Evolutionary conservation across 2,113 vertebrate genomes (phyloP), one percentile per base, ranked within the genome.

Genomic region (Columbina picui): DNA sequence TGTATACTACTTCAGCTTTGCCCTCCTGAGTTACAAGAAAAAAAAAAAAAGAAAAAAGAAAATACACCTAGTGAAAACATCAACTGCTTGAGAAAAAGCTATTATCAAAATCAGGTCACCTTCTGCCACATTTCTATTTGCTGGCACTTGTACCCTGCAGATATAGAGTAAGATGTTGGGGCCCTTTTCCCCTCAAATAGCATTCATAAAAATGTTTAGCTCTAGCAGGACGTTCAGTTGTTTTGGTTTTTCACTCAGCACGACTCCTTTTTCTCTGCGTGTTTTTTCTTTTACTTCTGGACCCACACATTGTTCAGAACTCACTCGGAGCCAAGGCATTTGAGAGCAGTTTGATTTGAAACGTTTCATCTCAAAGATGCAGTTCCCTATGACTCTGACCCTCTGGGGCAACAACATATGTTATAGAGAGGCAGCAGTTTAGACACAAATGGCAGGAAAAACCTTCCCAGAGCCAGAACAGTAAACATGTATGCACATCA

Each of bases 61-160:
- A 49, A 49, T 22, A 49, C 20, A 49, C 47, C 9, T 18, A 63
- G 9, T 45, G 50, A 79, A 93, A 91, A 52, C 36, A 91, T 53
- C 14, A 75, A 43, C 26, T 50, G 10, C 38, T 89, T 78, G 38
- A 84, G 61, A 75, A 95, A 93, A 82, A 71, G 11, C 23, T 78
- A 15, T 43, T 59, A 32, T 22, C 69, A 89, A 89, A 94, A 95
- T 56, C 82, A 94, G 81, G 78, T 94, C 83, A 93, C 87, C 75
- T 93, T 96, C 90, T 93, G 85, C 53, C 71, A 88, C 6, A 0
- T 73, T 92, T 30, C 13, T 80, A 7, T 61, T 57, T 80, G 27
- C 50, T 87, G 69, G 69, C 69, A 82, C 27, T 65, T 49, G 26
- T 22, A 83, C 57, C 67, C 92, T 93, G 71, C 36, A 73, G 47